Base-by-base conservation (phyloP, 2,888 invertebrate genomes). In the Drosophila barbarae region DNA sequence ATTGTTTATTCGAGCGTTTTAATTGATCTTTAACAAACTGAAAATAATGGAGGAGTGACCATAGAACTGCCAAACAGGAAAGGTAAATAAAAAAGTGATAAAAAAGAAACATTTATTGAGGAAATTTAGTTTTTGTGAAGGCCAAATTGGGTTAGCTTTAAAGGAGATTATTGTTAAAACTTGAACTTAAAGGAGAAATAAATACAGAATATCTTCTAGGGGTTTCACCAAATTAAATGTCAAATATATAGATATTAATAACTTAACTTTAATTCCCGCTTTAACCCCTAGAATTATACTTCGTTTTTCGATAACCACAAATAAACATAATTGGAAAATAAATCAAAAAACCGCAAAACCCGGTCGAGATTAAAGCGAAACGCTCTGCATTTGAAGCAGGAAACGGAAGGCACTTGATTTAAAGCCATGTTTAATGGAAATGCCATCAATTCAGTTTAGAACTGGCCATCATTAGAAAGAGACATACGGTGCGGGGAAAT, bases 331-430 rank as follows among this genome's bases (percentile, higher is more conserved):
- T 32, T 39, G 38, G 38, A n/a, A 12, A 32, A 41, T 53, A 39
- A 39, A 39, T 39, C 39, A 39, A 21, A 18, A 9, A 9, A 1
- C 12, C 21, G n/a, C 28, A 21, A 34, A 7, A 53, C 26, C 12
- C 26, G 9, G 8, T 12, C 12, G 4, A 46, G 26, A 28, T 49
- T 55, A 49, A 55, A 28, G 36, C 21, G 18, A 30, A 35, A 12
- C 13, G 6, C 23, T 30, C 21, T 30, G 36, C 42, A 41, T 49
- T 30, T 15, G 23, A 15, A 34, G 23, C 18, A 50, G 59, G 50
- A 59, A 59, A 26, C 61, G 61, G 61, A 59, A 61, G 26, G n/a
- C 42, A 51, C 59, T 63, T 50, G 59, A 59, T 44, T 50, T 42
- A 34, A 2, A 13, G n/a, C 32, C 41, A 63, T 63, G 61, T 63